Evolutionary conservation across 2,888 invertebrate species (phyloP).

Genomic region (Chrysolina haemoptera): DNA sequence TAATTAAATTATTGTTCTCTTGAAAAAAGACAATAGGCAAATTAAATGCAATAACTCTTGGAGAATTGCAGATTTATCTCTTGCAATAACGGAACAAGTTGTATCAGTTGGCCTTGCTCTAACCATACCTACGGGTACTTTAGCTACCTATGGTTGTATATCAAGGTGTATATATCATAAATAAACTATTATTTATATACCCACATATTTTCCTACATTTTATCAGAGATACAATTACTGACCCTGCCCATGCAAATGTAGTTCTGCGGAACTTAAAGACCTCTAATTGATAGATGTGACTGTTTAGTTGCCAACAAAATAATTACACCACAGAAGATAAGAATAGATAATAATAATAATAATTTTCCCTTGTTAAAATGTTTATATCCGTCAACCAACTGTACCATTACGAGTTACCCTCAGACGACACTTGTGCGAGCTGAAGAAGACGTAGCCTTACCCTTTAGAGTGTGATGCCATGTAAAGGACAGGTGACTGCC

Average conservation of each 20-base stretch:
- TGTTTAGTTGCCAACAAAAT: too few species aligned
- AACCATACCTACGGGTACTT: neutral
- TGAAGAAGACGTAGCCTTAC: too few species aligned
- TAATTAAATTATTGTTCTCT: neutral
- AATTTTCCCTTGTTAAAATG: too few species aligned
- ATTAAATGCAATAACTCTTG: neutral
- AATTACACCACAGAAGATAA: too few species aligned
- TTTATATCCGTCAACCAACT: too few species aligned
- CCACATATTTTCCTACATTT: neutral
- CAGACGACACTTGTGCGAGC: too few species aligned
- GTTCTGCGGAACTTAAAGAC: neutral
- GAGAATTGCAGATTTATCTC: neutral
- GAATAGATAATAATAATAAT: too few species aligned
- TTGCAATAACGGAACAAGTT: slow-evolving; percentile 8
- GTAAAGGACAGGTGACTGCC: too few species aligned
- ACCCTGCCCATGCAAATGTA: slow-evolving; percentile 4
- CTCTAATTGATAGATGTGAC: too few species aligned
- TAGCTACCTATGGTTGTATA: neutral
- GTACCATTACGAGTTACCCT: too few species aligned
- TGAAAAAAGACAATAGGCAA: neutral
- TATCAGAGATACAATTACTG: slow-evolving; percentile 1
- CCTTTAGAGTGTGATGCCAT: too few species aligned
- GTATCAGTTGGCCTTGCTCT: slow-evolving; percentile 15
- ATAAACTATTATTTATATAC: neutral
- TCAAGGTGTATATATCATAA: neutral